Base-by-base conservation (phyloP, 1,140 invertebrate species). In the Eriocheir sinensis region DNA sequence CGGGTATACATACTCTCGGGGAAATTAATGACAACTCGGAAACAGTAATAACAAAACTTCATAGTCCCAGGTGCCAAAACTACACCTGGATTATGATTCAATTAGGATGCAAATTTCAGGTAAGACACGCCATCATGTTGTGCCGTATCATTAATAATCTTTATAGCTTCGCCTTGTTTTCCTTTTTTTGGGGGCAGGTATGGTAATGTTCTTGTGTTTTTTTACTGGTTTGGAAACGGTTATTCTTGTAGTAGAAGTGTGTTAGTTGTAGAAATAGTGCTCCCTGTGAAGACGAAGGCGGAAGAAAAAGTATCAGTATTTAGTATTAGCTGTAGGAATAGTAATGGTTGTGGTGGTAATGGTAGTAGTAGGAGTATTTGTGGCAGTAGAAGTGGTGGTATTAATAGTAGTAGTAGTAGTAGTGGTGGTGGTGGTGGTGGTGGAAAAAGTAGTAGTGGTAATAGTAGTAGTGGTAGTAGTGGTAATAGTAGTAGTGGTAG, bases 81-180 rank as follows among this genome's bases (percentile, higher is more conserved):
- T n/a, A 27, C 60, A 72, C 60, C 17, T 72, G 60, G 60, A 72
- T 72, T 72, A 72, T 72, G 60, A n/a, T 72, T 72, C 60, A 72
- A 72, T 72, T 72, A 72, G 21, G 60, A 72, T 72, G 60, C 60
- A 72, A 72, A 72, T 72, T 53, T 72, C 60, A 72, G 60, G 60
- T 72, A 72, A 72, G 60, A 72, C 21, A 72, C 60, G 60, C 60
- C 60, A 27, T 72, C 60, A 72, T 4, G 60, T n/a, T 3, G 60
- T 4, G 21, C 9, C 60, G 21, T 72, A n/a, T 72, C 60, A 72
- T 72, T 72, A 72, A 72, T 72, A n/a, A n/a, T 72, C 6, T 6
- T n/a, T 72, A 72, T 72, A 72, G n/a, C n/a, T 72, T n/a, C 6
- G n/a, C 60, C 21, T 72, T 72, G 60, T 21, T 21, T n/a, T 21